Evolutionary conservation across 2,113 vertebrate genomes (phyloP), one percentile per base, ranked within the genome.

Genomic region (Trematocara marginatum): DNA sequence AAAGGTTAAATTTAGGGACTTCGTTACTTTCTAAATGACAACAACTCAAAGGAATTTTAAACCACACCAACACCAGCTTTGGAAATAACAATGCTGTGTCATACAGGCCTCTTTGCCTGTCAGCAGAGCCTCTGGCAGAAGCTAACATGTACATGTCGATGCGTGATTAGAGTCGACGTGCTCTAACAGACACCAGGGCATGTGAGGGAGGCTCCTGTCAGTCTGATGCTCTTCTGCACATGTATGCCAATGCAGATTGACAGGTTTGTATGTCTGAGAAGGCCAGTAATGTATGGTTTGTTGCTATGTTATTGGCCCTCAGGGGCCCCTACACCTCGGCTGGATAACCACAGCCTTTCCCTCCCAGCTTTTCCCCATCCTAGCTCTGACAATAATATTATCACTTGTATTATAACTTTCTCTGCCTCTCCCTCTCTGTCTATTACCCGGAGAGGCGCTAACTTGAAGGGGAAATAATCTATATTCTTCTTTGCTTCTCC

Each of bases 131-230:
- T 79, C 29, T 40, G 64, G 56, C 61, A 74, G 40, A 38, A 76
- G 45, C 78, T 64, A 15, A 78, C 86, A 56, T 90, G 94, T 91
- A 91, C 90, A 92, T 45, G 81, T 88, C 80, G 76, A 40, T 93
- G 89, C 94, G 92, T 96, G 95, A 97, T 96, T 88, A 23, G 91
- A 96, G 89, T 84, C 52, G 96, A 96, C 95, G 47, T 94, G 90
- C 89, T 80, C 88, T 64, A 91, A 92, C 92, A 90, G 92, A 91
- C 85, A 89, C 83, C 80, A 47, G 88, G 83, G 85, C 92, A 80
- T 90, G 78, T 86, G 76, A 87, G 83, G 64, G 89, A 89, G 90
- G 86, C 89, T 90, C 80, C 96, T 96, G 96, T 97, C 96, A 96
- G 87, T 95, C 93, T 92, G 94, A 96, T 96, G 95, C 96, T 95